These are phyloP conservation scores for Anolis sagrei DNA, from an alignment of 2,113 vertebrate genomes.

Conservation along the genomic window DNA sequence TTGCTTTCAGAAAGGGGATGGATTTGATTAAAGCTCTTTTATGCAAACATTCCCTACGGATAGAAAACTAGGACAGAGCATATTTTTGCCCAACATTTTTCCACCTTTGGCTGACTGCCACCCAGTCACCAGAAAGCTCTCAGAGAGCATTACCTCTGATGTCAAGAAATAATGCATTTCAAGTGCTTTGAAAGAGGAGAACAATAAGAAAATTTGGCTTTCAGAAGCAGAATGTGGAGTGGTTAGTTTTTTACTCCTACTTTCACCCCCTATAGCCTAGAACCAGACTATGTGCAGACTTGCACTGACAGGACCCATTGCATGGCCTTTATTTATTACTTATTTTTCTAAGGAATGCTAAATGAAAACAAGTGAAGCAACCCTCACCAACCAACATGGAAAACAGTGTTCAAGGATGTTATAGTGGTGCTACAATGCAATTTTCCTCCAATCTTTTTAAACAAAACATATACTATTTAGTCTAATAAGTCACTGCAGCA, in stretches of 20 bases:
- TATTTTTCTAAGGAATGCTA: background rate
- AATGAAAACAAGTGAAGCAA: background rate
- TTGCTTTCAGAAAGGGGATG: background rate
- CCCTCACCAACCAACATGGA: background rate
- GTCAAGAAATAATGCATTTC: too few relatives aligned
- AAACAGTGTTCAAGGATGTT: background rate
- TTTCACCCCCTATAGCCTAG: too few relatives aligned
- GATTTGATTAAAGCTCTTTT: background rate
- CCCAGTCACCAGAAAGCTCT: too few relatives aligned
- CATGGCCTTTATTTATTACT: accelerated
- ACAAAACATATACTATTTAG: background rate
- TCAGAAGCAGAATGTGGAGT: too few relatives aligned
- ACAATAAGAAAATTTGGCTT: too few relatives aligned
- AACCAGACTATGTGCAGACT: background rate
- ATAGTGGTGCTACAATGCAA: background rate
- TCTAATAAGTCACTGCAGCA: background rate
- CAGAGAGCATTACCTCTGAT: too few relatives aligned
- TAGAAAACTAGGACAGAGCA: background rate
- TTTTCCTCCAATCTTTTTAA: background rate
- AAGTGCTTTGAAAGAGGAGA: too few relatives aligned
- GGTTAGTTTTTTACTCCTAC: too few relatives aligned
- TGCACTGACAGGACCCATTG: accelerated
- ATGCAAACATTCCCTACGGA: background rate
- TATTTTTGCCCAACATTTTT: background rate
- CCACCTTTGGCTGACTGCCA: too few relatives aligned